These are phyloP conservation scores for Listronotus oregonensis DNA, from an alignment of 1,140 invertebrate genomes.

Conservation along the genomic window DNA sequence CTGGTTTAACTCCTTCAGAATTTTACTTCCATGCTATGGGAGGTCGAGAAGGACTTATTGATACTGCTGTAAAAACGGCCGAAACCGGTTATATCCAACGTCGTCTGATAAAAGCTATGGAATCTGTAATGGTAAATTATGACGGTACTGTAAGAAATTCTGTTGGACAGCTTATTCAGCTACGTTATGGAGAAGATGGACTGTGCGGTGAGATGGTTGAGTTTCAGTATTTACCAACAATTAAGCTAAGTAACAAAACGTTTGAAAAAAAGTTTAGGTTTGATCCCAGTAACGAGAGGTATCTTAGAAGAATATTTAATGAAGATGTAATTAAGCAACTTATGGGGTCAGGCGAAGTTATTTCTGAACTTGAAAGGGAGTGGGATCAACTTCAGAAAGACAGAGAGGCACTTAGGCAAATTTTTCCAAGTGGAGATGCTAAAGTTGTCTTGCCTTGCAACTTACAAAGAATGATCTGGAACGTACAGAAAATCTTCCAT, in stretches of 20 bases:
- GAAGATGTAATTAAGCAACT: constrained; percentile 95
- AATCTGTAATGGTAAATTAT: constrained; percentile 99
- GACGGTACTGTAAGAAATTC: constrained; percentile 96
- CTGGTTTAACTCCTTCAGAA: constrained; percentile 96
- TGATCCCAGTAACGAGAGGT: constrained; percentile 93
- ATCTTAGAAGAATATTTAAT: constrained; percentile 86
- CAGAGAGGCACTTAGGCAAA: constrained; percentile 82
- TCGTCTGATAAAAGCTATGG: constrained; percentile 99
- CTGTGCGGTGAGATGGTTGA: constrained; percentile 95
- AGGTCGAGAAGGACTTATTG: constrained; percentile 99
- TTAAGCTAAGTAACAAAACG: constrained; percentile 93
- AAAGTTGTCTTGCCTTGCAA: constrained; percentile 97
- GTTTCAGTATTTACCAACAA: constrained; percentile 92
- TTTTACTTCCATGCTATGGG: constrained; percentile 99
- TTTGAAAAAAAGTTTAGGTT: constrained; percentile 97
- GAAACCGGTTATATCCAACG: constrained; percentile 99
- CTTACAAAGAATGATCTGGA: constrained; percentile 98
- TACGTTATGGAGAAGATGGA: constrained; percentile 98
- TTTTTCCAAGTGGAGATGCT: constrained; percentile 84
- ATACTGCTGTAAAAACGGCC: constrained; percentile 99
- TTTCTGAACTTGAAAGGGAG: constrained; percentile 89
- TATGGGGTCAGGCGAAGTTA: constrained; percentile 88
- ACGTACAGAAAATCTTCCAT: constrained; percentile 99
- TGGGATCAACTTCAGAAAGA: constrained; percentile 94
- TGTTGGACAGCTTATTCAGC: constrained; percentile 94